Evolutionary conservation across 2,113 vertebrate species (phyloP), one percentile per base, ranked within the genome.

Genomic region (Acanthochromis polyacanthus): DNA sequence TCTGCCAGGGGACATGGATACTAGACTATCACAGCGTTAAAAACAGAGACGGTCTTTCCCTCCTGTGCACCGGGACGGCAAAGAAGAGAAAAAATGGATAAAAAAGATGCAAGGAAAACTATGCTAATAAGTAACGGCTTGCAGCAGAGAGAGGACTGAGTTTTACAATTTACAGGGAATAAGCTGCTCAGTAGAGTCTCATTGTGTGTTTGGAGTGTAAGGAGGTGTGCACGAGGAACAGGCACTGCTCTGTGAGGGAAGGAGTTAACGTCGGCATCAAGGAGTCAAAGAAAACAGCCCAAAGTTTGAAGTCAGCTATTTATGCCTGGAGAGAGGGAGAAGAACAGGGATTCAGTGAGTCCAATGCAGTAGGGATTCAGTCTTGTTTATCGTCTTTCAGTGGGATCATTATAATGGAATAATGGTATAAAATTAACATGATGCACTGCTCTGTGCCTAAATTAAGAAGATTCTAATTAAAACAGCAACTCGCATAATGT

Each of bases 1-100:
- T 45, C 52, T 75, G 80, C 66, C 83, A 81, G 60, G 82, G 71
- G 78, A 84, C 70, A 73, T 32, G 71, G 69, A 77, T 62, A 67
- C 60, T 72, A 83, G 55, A 43, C 59, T 51, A 84, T 75, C 66
- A 67, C 57, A 57, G 50, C 23, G 67, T 53, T 61, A 75, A 70
- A 86, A 80, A 78, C 57, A 73, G 50, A 82, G 11, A 4, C 22
- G 10, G 20, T 22, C 16, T 4, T 57, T 55, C 25, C 7, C 23
- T 16, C 25, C 46, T 58, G 19, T 70, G 45, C 75, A 73, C 19
- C 32, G 59, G 62, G n/a, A 20, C n/a, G 46, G 4, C 14, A 67
- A 69, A 57, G n/a, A n/a, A n/a, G n/a, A n/a, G n/a, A n/a, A 63
- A 58, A 60, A 25, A 7, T 16, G 4, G 32, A 10, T 45, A 70